phyloP scores from a whole-genome alignment of 1,140 invertebrate genomes.

The Drosophila ficusphila region DNA sequence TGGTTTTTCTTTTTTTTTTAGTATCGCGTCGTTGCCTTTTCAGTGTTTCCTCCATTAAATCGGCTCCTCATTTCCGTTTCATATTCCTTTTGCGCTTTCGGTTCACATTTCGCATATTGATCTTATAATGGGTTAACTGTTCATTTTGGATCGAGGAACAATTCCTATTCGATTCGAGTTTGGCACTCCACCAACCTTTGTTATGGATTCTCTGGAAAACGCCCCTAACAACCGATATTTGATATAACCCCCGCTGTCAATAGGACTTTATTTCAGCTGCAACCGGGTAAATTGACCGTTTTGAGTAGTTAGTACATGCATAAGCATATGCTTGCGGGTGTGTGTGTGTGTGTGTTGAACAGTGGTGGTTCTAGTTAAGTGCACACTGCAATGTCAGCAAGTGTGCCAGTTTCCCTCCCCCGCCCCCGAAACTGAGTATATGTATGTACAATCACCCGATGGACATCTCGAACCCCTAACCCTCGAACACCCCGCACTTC shows the following conservation, averaged over 20 bases:
- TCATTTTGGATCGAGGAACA: constrained; percentile 11
- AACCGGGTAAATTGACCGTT: constrained; percentile 33
- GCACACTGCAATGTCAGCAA: constrained; percentile 42
- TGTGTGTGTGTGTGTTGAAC: constrained; percentile 4
- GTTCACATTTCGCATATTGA: constrained; percentile 10
- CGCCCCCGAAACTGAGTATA: background rate
- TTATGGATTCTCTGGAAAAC: constrained; percentile 59
- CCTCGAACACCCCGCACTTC: constrained; percentile 11
- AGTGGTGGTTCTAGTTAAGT: constrained; percentile 49
- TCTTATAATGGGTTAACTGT: constrained; percentile 16
- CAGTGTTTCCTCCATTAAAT: constrained; percentile 5
- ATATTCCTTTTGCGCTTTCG: constrained; percentile 11
- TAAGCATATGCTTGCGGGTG: background rate
- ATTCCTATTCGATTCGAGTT: constrained; percentile 5
- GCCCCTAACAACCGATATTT: constrained; percentile 74
- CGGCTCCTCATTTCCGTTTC: constrained; percentile 36
- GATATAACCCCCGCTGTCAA: constrained; percentile 39
- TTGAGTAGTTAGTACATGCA: constrained; percentile 13
- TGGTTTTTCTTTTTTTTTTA: background rate
- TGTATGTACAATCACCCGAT: constrained; percentile 16
- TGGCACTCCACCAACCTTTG: constrained; percentile 40
- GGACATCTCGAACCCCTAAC: constrained; percentile 33
- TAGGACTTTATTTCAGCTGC: constrained; percentile 27
- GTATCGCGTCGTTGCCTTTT: constrained; percentile 8
- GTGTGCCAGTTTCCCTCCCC: constrained; percentile 39